Base-by-base conservation (phyloP, 2,113 vertebrate genomes). In the Phrynosoma platyrhinos region DNA sequence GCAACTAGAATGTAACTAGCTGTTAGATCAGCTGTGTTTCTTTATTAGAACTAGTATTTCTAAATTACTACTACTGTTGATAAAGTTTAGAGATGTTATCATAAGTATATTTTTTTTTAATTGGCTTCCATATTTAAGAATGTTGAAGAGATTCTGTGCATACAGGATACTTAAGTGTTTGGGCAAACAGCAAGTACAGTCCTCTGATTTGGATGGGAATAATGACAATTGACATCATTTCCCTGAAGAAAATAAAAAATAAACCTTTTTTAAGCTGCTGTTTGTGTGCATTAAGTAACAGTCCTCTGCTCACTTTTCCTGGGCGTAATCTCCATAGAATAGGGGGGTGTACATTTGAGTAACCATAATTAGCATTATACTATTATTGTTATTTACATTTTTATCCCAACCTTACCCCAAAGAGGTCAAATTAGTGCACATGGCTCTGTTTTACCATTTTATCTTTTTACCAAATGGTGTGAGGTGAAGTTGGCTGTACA, bases 61-160 rank as follows among this genome's bases (percentile, higher is more conserved):
- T 47, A 47, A 47, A 47, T 47, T 47, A 47, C 47, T 47, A 47
- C 7, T 47, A 47, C 47, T 47, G 47, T 47, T 47, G 47, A 47
- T 47, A 47, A 47, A 47, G 47, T 47, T 6, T 47, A 47, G 47
- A 47, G 0, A 32, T 52, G 1, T 79, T 0, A 0, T 1, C 12
- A 0, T 62, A 23, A 47, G 14, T 77, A 7, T 47, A 36, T 25
- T 25, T 47, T 47, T 47, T 71, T 30, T 42, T 8, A 64, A 20
- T 53, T 13, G 74, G 40, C n/a, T 20, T 25, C 40, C 72, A 8
- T n/a, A 4, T 36, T 30, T 13, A 66, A 81, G 32, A 0, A 62
- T 18, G 18, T 16, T 62, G 14, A 62, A 18, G 58, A 18, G 14
- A 62, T 14, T 58, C 58, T 62, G 1, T 62, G 12, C 58, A 18